Percentiles rank a stretch among this genome's conserved stretches.
Evolutionary conservation across 2,888 invertebrate species (phyloP).

Genomic region (Diaperis boleti): DNA sequence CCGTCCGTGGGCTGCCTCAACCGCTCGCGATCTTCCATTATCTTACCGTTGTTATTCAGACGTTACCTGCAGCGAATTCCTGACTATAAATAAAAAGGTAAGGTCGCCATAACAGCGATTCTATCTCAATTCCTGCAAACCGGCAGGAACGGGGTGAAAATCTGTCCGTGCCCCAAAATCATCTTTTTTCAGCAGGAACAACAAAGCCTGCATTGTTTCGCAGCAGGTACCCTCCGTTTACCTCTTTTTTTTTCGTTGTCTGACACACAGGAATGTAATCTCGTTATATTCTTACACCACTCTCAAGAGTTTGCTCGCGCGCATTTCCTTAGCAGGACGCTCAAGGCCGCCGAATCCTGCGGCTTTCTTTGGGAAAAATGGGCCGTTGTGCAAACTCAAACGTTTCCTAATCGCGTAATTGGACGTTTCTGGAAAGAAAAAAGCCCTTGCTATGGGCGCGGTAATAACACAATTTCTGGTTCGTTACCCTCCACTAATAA

Average conservation of each 20-base stretch:
- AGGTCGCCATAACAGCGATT: constrained; percentile 27
- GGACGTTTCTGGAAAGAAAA: constrained; percentile 27
- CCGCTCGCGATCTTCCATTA: constrained; percentile 26
- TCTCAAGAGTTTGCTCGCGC: constrained; percentile 16
- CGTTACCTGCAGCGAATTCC: constrained; percentile 40
- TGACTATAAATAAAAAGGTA: constrained; percentile 39
- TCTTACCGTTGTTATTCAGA: constrained; percentile 38
- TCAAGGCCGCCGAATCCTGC: constrained; percentile 32
- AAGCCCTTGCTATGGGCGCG: constrained; percentile 29
- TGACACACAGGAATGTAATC: constrained; percentile 56
- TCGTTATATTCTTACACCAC: constrained; percentile 55
- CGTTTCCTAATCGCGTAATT: constrained; percentile 36
- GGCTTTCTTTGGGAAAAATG: constrained; percentile 14
- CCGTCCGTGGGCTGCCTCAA: constrained; percentile 22
- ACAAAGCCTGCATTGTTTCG: constrained; percentile 55
- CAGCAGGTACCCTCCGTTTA: constrained; percentile 52
- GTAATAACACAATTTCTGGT: constrained; percentile 42
- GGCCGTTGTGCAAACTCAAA: constrained; percentile 28
- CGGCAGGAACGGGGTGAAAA: constrained; percentile 9
- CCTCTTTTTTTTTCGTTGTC: constrained; percentile 53
- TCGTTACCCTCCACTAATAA: constrained; percentile 47
- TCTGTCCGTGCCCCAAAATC: constrained; percentile 7
- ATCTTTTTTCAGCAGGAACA: constrained; percentile 39
- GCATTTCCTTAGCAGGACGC: constrained; percentile 39
- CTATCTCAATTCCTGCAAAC: constrained; percentile 30